Conservation (phyloP, 2,888 invertebrate genomes). For the Cylindroiulus punctatus region DNA sequence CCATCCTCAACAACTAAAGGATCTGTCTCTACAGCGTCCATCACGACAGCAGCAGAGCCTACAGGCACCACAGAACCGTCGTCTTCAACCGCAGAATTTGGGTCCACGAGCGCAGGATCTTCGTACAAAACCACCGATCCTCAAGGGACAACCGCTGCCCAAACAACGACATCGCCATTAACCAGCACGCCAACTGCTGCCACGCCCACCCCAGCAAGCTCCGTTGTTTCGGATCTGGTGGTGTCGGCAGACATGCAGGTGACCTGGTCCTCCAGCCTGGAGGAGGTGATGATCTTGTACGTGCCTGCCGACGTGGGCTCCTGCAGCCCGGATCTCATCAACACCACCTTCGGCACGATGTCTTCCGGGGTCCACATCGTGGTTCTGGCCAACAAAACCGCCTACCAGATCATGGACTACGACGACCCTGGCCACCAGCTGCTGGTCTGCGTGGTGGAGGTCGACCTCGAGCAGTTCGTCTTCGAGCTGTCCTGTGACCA, state of each 20-base stretch:
- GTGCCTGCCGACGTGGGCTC: background rate
- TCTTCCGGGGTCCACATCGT: slow-evolving; percentile 35
- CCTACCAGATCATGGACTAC: slow-evolving; percentile 38
- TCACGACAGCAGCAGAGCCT: too few species aligned
- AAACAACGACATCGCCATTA: background rate
- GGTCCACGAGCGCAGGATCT: too few species aligned
- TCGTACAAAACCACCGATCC: too few species aligned
- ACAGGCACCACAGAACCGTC: too few species aligned
- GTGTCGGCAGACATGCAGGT: background rate
- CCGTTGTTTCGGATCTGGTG: background rate
- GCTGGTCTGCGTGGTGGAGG: background rate
- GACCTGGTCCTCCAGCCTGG: slow-evolving; percentile 8
- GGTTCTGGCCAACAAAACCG: background rate
- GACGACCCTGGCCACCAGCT: slow-evolving; percentile 20
- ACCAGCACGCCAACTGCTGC: background rate
- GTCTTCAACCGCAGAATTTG: too few species aligned
- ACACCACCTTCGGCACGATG: slow-evolving; percentile 17
- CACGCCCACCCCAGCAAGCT: background rate
- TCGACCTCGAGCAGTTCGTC: background rate
- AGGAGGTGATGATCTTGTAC: slow-evolving; percentile 49
- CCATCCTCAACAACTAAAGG: too few species aligned
- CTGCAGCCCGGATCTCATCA: background rate
- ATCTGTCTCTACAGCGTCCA: too few species aligned
- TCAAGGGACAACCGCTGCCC: background rate
- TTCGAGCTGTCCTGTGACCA: background rate